Evolutionary conservation across 2,888 invertebrate species (phyloP), one percentile per base, ranked within the genome.

Genomic region (Xestoiulus laeticollis): DNA sequence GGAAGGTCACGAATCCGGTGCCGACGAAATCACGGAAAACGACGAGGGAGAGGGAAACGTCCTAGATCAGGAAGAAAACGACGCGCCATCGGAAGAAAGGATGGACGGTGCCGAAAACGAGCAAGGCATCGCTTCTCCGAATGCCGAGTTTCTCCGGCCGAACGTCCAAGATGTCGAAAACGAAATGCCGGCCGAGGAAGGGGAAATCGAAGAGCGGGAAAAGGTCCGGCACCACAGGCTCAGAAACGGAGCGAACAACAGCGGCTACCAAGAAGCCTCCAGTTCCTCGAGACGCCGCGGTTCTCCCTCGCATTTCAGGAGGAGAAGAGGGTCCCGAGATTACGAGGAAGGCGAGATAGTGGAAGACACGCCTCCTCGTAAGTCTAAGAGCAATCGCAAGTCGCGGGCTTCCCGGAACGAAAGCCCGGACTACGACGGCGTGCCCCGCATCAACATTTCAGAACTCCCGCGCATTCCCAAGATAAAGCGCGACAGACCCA

Each of bases 401-500:
- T 48, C 43, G 0, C 32, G 48, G 32, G 38, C 26, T 6, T 22
- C 30, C 22, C 84, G 87, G 1, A 53, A 44, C 44, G 87, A 83
- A 0, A 85, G 87, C 53, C 87, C 87, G 8, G 87, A 88, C 6
- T 89, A 89, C 82, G 87, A 85, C 10, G 32, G 88, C 33, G 85
- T 87, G 14, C 89, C 90, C 19, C 89, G 90, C 86, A 88, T 90
- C 32, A 90, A 90, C 68, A 90, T 91, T 22, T 90, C 91, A 1
- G 90, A 90, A 83, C 88, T 91, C 30, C 91, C 91, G 8, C 89
- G 90, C 30, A 91, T 90, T 86, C 91, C 91, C 14, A 91, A 91
- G 89, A 90, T 90, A 33, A 90, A 89, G 87, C 88, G 90, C 10
- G 89, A 90, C 59, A 88, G n/a, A 53, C 43, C 43, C 26, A 44